These are phyloP conservation scores for Melanocharis versteri DNA, from an alignment of 2,113 vertebrate species.

Conservation along the genomic window DNA sequence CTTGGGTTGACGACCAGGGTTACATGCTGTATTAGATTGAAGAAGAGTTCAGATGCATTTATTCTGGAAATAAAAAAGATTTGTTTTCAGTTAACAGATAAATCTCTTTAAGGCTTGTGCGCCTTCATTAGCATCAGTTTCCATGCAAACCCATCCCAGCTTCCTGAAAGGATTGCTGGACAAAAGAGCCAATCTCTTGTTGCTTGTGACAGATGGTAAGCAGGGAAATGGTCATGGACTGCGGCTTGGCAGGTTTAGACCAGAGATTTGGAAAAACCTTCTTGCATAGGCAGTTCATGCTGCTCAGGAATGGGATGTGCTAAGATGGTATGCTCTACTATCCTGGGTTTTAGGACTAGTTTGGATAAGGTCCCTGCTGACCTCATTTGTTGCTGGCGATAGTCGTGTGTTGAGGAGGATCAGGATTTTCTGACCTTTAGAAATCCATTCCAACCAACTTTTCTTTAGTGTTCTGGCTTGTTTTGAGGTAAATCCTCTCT, in stretches of 20 bases:
- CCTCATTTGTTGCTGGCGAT: background rate
- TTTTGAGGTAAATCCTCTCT: background rate
- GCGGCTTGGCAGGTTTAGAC: background rate
- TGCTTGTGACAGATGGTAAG: background rate
- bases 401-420: background rate
- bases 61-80: background rate
- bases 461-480: background rate
- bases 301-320: background rate
- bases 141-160: background rate
- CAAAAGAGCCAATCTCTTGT: background rate
- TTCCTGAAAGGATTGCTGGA: background rate
- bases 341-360: background rate
- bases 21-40: background rate
- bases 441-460: background rate
- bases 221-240: background rate
- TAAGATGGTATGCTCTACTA: background rate
- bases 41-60: background rate
- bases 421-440: background rate
- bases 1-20: background rate
- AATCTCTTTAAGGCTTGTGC: background rate
- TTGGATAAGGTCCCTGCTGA: background rate
- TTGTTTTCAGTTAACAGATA: background rate
- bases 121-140: background rate
- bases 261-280: background rate
- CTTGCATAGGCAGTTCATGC: fast-evolving